These are phyloP conservation scores for Lepidurus packardi DNA, from an alignment of 1,140 invertebrate species.

Conservation along the genomic window DNA sequence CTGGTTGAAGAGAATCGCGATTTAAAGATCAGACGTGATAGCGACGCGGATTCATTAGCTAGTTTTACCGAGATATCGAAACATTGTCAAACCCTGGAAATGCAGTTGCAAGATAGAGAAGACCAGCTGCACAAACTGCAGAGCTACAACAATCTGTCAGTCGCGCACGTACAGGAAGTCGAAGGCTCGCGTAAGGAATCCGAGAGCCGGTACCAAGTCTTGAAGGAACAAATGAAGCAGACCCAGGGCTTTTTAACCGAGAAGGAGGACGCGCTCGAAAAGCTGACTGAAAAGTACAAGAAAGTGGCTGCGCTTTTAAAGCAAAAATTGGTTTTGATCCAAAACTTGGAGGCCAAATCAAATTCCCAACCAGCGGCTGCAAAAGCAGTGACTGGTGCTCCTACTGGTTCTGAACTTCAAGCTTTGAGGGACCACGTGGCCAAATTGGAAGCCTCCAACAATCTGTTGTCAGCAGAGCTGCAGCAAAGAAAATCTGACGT, in stretches of 20 bases:
- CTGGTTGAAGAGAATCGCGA: slow-evolving; percentile 2
- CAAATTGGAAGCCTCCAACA: slow-evolving; percentile 12
- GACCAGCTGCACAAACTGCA: not conserved
- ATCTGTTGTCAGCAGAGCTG: not conserved
- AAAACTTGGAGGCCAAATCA: slow-evolving; percentile 30
- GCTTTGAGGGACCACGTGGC: not conserved
- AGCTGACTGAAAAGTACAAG: slow-evolving; percentile 33
- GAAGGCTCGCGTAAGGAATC: not conserved
- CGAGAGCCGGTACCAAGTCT: not conserved
- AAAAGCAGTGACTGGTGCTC: slow-evolving; percentile 4
- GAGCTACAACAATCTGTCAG: not conserved
- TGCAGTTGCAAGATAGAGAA: not conserved
- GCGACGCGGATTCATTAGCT: not conserved
- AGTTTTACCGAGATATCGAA: not conserved
- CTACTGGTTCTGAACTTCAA: not conserved
- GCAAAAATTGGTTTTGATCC: slow-evolving; percentile 31
- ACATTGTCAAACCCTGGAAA: not conserved
- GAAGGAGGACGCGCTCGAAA: slow-evolving; percentile 17
- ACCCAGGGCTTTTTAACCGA: not conserved
- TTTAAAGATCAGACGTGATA: not conserved
- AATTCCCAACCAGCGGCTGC: not conserved
- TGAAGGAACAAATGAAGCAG: not conserved
- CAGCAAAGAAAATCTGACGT: not conserved
- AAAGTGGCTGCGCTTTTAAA: slow-evolving; percentile 30
- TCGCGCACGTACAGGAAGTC: not conserved